Conservation (phyloP, 2,797 vertebrate species). For the Lophotriccus pileatus region DNA sequence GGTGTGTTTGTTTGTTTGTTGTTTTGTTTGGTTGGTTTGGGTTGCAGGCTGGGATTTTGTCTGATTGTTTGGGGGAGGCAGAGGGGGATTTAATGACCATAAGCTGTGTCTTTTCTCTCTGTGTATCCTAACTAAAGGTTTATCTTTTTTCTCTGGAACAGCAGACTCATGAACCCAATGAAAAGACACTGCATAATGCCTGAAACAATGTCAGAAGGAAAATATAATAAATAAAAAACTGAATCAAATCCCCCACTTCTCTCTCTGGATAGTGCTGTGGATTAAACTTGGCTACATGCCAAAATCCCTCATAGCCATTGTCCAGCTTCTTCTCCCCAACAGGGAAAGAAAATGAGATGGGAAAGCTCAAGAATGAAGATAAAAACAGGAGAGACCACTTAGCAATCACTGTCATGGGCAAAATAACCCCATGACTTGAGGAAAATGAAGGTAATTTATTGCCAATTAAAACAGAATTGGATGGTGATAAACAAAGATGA, state of each 20-base stretch:
- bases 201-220: background rate
- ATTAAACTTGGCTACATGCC: background rate
- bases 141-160: background rate
- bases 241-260: background rate
- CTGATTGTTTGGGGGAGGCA: background rate
- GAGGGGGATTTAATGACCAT: background rate
- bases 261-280: background rate
- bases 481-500: background rate
- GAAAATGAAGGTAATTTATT: background rate
- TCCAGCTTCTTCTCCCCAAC: background rate
- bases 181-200: accelerated
- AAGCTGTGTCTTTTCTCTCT: background rate
- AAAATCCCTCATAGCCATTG: background rate
- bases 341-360: background rate
- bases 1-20: background rate
- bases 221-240: background rate
- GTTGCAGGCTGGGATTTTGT: accelerated
- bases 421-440: background rate
- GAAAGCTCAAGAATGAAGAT: background rate
- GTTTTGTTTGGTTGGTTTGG: background rate
- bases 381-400: background rate
- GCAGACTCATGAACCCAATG: background rate
- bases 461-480: background rate
- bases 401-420: accelerated
- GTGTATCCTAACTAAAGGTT: background rate